Evolutionary conservation across 2,888 invertebrate species (phyloP), one percentile per base, ranked within the genome.

Genomic region (Temnothorax ravouxi): DNA sequence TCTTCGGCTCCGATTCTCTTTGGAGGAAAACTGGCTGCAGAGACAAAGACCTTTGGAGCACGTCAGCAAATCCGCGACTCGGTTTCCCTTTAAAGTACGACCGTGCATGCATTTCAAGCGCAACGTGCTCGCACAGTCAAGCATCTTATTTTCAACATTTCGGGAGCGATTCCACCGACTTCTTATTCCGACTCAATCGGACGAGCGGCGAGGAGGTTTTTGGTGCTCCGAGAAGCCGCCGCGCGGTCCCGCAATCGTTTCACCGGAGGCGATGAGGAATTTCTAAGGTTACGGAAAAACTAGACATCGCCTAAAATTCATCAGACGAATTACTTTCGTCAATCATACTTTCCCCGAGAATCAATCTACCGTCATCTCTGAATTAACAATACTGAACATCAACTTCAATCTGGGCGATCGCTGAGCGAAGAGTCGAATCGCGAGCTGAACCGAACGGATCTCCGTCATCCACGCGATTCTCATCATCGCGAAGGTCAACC

Each of bases 121-220:
- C 66, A 66, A 67, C 52, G 52, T 41, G 38, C 41, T 54, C 76
- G 67, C 25, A 41, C 18, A n/a, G 66, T 66, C 66, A 15, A 29
- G 77, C 54, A 25, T 67, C 41, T 77, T 66, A 66, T 76, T 77
- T 67, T 29, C 77, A 54, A 67, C 41, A 41, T 76, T 75, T 50
- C 75, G 38, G 52, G n/a, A 4, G 25, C 25, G 25, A 67, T 67
- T 67, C 67, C 52, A 25, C 4, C 13, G 41, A 67, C 25, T 77
- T 69, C 15, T 56, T 56, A 29, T 34, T n/a, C 41, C 21, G 15
- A 9, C 25, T 21, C 21, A 56, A 69, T 54, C 44, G 25, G 52
- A 44, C 38, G 69, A 69, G 34, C 29, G 15, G 44, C 44, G 21
- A 75, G 15, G 47, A 62, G 62, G 62, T n/a, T 62, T 25, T 50